Base-by-base conservation (phyloP, 35 echinoderm and acorn worm species). In the Holothuria glaberrima region DNA sequence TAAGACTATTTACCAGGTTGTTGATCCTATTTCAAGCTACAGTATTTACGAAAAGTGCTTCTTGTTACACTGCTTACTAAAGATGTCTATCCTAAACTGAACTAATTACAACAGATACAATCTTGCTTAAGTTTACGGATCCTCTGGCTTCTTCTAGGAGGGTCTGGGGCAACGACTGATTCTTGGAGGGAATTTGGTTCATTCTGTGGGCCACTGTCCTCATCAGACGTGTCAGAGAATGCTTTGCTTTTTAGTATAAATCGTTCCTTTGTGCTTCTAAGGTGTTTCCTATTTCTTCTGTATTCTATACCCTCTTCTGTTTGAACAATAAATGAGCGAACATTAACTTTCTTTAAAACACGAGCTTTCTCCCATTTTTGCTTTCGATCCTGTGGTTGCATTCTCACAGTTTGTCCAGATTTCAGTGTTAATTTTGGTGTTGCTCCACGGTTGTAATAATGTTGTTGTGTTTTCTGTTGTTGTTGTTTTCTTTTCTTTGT, bases 381-480 rank as follows among this genome's bases (percentile, higher is more conserved):
- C 34, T 30, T 32, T 31, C 54, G 65, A 30, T 92, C 70, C 45
- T 27, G 29, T 46, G 88, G 82, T 59, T 91, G 91, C 44, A 91
- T 71, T 24, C 90, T 86, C 26, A 95, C 90, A 20, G 48, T 74
- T 26, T 95, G 72, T 71, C 93, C 75, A 5, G 59, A 18, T 52
- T 81, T 65, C 32, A 92, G 65, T 58, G 61, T 58, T 58, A 32
- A 27, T 16, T 86, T 82, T 36, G 91, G 88, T 78, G 58, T 75
- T 26, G 88, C 75, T 72, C 89, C 82, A 29, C 71, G 30, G 77
- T 86, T 75, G 59, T 86, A 94, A 41, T 73, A 86, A 22, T 48
- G 27, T 74, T 80, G 76, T 68, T 84, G 88, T 50, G 21, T 83
- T 86, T 75, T 62, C n/a, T 22, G 90, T 75, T 56, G 56, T 25